These are phyloP conservation scores for Drosophila stalkeri DNA, from an alignment of 2,888 invertebrate genomes.

Conservation along the genomic window DNA sequence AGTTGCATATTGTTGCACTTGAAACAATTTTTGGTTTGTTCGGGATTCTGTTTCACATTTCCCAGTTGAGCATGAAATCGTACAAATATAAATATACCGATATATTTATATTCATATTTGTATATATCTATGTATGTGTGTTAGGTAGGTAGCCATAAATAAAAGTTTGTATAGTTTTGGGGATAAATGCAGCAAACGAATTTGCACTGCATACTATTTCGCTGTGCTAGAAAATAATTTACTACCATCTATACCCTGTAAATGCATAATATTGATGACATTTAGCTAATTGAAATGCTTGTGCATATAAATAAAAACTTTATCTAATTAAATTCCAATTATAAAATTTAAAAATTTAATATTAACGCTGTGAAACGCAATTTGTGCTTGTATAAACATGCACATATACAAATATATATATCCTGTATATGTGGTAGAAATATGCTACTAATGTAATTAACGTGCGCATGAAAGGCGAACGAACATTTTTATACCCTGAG, in stretches of 20 bases:
- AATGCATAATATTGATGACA: neutral
- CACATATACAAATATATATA: too few relatives aligned
- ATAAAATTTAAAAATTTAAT: neutral
- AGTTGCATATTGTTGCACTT: slow-evolving; percentile 21
- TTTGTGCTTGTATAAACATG: too few relatives aligned
- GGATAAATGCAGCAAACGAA: slow-evolving; percentile 33
- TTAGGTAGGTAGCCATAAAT: slow-evolving; percentile 11
- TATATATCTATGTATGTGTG: neutral
- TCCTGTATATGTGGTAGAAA: neutral
- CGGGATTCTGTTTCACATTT: slow-evolving; percentile 21
- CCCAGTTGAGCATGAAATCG: slow-evolving; percentile 11
- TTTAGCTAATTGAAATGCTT: neutral
- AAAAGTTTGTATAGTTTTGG: slow-evolving; percentile 50
- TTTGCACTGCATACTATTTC: slow-evolving; percentile 48
- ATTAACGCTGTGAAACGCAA: neutral
- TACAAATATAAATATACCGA: neutral
- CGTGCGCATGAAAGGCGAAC: neutral
- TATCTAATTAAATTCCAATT: neutral
- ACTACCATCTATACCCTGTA: slow-evolving; percentile 1
- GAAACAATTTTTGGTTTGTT: slow-evolving; percentile 27
- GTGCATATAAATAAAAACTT: neutral
- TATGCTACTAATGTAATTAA: neutral
- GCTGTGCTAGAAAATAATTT: slow-evolving; percentile 24
- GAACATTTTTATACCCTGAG: too few relatives aligned
- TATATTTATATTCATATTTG: neutral